Evolutionary conservation across 2,888 invertebrate species (phyloP), one percentile per base, ranked within the genome.

Genomic region (Ophion ventricosus): DNA sequence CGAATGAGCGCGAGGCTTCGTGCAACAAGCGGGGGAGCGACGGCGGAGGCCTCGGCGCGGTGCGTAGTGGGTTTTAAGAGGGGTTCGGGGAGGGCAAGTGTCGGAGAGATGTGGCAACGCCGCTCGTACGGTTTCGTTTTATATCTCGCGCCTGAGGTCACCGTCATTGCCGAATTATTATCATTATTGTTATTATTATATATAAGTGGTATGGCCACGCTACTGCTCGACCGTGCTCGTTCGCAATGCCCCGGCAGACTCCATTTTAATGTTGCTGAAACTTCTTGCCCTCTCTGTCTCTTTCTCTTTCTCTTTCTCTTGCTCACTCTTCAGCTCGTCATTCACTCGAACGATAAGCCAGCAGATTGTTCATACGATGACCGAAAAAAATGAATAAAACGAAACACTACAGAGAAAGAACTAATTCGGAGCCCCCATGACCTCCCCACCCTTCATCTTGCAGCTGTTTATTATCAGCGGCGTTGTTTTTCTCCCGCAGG

Each of bases 41-140:
- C 14, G 43, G 14, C 0, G 43, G 43, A 1, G 43, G 43, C 43
- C 43, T 11, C 43, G 3, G 43, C 43, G 2, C 43, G 35, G 35
- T 20, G 2, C 14, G 43, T n/a, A 10, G 57, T 2, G 5, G 29
- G 49, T n/a, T 43, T 43, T 2, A 43, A 49, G 54, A 43, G 56
- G 56, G 20, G 49, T 1, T 20, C n/a, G n/a, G n/a, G 40, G n/a
- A 35, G 26, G 40, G 29, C 7, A 23, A 20, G 54, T 43, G 82
- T 82, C 80, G 49, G 26, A 74, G 59, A 87, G 80, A 88, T 76
- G 83, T 87, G 90, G 90, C 90, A 90, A 90, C 90, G 77, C 75
- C 63, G 89, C 86, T 17, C 43, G 77, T 69, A 73, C 67, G 76
- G 63, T 79, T 49, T 67, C 26, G 63, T 72, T 69, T 76, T 67